Evolutionary conservation across 1,140 invertebrate genomes (phyloP), one percentile per base, ranked within the genome.

Genomic region (Anastrepha obliqua): DNA sequence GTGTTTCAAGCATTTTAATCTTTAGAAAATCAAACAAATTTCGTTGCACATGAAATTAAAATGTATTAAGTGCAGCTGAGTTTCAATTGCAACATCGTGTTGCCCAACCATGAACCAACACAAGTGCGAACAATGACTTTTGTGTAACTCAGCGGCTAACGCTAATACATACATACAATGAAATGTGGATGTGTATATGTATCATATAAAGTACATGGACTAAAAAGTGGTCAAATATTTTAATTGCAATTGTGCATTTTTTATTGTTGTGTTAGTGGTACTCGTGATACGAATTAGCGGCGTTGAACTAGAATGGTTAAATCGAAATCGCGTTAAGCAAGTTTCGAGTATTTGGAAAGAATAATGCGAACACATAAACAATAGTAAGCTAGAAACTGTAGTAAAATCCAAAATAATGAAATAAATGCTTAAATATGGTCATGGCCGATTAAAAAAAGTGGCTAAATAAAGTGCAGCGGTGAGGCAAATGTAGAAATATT

Each of bases 231-330:
- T 81, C 4, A 81, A 55, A 67, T 67, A 29, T 29, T 29, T 81
- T 81, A 81, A 81, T 81, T 81, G 5, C 74, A 55, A 58, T n/a
- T 47, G 47, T 47, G 74, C 74, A 58, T 55, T 81, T 81, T 67
- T 67, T 39, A 17, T 39, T 62, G 11, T 17, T 17, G 13, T n/a
- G 60, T 4, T 13, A n/a, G 60, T 62, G 8, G 60, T 17, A 62
- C 9, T 58, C 11, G 60, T 17, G 17, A n/a, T 8, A 62, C 15
- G 1, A 62, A 62, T 11, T n/a, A n/a, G 60, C 60, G 15, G 17
- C 60, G 15, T 13, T 17, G 20, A 51, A 81, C 74, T 81, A 55
- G 74, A 81, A 81, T 55, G 47, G 47, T 3, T n/a, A 47, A 55
- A 20, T 51, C n/a, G 47, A 55, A 81, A 55, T 47, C 74, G 47